Evolutionary conservation across 2,113 vertebrate genomes (phyloP), one percentile per base, ranked within the genome.

Genomic region (Xiphias gladius): DNA sequence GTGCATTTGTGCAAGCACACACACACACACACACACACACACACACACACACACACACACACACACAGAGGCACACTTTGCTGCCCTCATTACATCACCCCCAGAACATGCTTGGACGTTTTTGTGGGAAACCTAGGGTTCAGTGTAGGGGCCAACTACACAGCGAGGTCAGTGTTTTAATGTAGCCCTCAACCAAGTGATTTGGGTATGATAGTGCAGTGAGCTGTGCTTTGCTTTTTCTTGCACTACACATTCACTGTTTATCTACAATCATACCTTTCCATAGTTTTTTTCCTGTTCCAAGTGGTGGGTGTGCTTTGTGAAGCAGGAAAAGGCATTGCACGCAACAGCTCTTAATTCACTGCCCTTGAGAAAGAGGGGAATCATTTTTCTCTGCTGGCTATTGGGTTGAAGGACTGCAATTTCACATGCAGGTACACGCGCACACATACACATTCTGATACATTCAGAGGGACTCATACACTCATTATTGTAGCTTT

Each of bases 401-500:
- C 79, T 79, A 70, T 91, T 72, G 71, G 57, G 16, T 63, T 80
- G 71, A 87, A 81, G 65, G 70, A 55, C 77, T 1, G 5, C 77
- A 79, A 66, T 79, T 87, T 79, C 77, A 73, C 78, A 82, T 73
- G 46, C 62, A 86, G 24, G 55, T 62, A 86, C 82, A 88, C 54
- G 46, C 57, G 37, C 22, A 63, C 17, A 30, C 4, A 52, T 10
- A 55, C 30, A 32, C 63, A 68, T 9, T 35, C 20, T 35, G 6
- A 69, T 52, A 59, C 37, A 74, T 20, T 32, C 17, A 61, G 10
- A 30, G 67, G 62, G 16, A 26, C 26, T 41, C 43, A 72, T 12
- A 57, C 48, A 63, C 8, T 80, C 77, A 87, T 93, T 89, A 90
- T 78, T 62, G 69, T 79, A 71, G 81, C 81, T 88, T 86, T 66